Base-by-base conservation (phyloP, 2,113 vertebrate species). In the Scatophagus argus region DNA sequence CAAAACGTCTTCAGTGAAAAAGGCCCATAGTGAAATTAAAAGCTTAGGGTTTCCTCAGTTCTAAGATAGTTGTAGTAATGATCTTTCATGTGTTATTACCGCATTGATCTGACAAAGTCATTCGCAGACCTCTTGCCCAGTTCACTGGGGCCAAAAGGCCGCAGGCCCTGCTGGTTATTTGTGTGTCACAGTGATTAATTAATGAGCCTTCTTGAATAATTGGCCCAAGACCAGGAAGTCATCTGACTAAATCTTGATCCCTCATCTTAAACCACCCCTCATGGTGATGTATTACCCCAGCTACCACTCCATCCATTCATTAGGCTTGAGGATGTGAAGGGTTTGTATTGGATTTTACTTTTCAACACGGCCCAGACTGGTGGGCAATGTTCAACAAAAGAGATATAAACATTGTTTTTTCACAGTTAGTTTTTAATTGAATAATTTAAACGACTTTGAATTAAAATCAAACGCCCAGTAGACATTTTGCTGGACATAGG, bases 361-460 rank as follows among this genome's bases (percentile, higher is more conserved):
- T 55, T 59, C 52, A 71, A 36, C 16, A 51, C 31, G 34, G 19
- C 19, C 31, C 23, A 23, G 6, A 38, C 51, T n/a, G 32, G 6
- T 32, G 34, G 29, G 16, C 13, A 39, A 63, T 12, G 11, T 13
- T 54, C 31, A 76, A 70, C 27, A 90, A 51, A 86, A 77, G 43
- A 75, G 55, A 85, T 46, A 29, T 74, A 84, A 81, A 82, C 23
- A 62, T 27, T 29, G 19, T 77, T 85, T 85, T 85, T 89, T 89
- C 75, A 88, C 82, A 83, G 81, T 91, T 81, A 85, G 31, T 78
- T 86, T 94, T 94, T 89, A 91, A 91, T 94, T 89, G 52, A 94
- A 92, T 92, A 85, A 93, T 93, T 95, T 91, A 93, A 86, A 92
- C 89, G 92, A 94, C 91, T 89, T 91, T 93, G 84, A 90, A 88